Evolutionary conservation across 1,140 invertebrate species (phyloP).

Genomic region (Bombus picipes): DNA sequence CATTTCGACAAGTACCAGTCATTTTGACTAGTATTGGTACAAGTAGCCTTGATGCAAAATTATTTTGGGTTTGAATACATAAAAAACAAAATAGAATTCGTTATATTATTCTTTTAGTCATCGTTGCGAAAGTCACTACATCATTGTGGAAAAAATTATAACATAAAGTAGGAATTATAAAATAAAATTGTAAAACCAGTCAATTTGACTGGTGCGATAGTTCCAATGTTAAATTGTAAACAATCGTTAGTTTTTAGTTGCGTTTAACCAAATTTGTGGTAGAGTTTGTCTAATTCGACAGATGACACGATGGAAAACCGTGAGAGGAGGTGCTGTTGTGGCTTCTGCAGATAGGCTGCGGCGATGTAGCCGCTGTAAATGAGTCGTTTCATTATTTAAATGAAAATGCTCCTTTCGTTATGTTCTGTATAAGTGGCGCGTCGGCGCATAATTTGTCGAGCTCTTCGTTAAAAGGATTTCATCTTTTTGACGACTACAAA

Average conservation of each 20-base stretch:
- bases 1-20: too few species aligned
- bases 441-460: not conserved
- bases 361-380: not conserved
- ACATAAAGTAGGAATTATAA: too few species aligned
- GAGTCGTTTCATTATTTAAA: conserved; percentile 32
- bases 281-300: not conserved
- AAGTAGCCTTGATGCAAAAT: too few species aligned
- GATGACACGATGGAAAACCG: not conserved
- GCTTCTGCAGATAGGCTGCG: not conserved
- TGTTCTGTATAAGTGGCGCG: too few species aligned
- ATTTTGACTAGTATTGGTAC: too few species aligned
- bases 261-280: not conserved
- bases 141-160: too few species aligned
- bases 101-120: too few species aligned
- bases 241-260: not conserved
- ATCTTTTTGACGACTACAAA: not conserved
- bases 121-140: too few species aligned
- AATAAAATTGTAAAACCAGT: too few species aligned
- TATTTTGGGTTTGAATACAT: too few species aligned
- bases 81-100: too few species aligned
- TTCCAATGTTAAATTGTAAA: not conserved
- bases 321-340: not conserved
- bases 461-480: not conserved
- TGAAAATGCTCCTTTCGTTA: conserved; percentile 21
- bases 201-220: too few species aligned